A percentile compares a stretch with the other conserved stretches of the same genome.
Conservation (phyloP, 1,140 invertebrate species). For the Hetaerina americana region DNA sequence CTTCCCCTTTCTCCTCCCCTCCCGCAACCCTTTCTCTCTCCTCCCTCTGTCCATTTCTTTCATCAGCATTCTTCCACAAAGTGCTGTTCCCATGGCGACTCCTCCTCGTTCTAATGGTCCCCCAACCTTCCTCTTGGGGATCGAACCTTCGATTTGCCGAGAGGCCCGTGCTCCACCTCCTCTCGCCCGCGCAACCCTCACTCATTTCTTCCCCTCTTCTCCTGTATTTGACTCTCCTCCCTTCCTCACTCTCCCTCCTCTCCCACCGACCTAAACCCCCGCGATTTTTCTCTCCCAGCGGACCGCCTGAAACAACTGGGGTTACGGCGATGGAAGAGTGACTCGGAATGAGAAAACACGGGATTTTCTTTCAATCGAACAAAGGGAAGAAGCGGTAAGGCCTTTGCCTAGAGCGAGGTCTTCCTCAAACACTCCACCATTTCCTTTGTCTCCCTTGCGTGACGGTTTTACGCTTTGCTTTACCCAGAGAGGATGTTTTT, state of each 20-base stretch:
- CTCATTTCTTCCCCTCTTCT: neutral
- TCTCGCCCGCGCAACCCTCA: no score
- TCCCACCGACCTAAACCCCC: no score
- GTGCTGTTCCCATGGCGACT: neutral
- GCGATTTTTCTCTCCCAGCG: neutral
- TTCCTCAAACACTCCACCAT: neutral
- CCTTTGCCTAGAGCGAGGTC: neutral
- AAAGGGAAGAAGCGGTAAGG: no score
- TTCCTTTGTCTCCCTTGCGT: neutral
- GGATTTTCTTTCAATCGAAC: neutral
- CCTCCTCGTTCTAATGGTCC: neutral
- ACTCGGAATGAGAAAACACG: neutral
- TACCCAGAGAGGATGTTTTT: no score
- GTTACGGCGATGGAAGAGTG: neutral
- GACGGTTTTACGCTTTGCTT: no score
- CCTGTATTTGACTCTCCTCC: no score
- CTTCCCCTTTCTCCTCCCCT: neutral
- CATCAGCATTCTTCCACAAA: neutral
- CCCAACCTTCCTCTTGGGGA: neutral
- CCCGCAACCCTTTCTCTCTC: neutral
- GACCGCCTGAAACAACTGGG: neutral
- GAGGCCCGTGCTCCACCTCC: no score
- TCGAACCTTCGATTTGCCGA: neutral
- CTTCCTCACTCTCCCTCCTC: neutral
- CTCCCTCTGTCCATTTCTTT: neutral